These are phyloP conservation scores for Hemistola chrysoprasaria DNA, from an alignment of 2,888 invertebrate species.

Conservation along the genomic window DNA sequence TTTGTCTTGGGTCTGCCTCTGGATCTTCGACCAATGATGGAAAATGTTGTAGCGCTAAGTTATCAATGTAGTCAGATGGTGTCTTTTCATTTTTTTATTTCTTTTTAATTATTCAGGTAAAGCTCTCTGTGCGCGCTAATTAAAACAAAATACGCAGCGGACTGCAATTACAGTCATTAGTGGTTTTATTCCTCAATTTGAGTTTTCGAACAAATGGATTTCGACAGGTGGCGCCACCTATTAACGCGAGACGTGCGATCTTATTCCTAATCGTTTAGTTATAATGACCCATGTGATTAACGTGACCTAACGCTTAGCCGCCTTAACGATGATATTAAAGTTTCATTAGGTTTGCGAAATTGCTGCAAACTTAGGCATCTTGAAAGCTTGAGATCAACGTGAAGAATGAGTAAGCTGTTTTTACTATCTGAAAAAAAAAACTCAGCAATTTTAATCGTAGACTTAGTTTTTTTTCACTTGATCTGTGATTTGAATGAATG, in stretches of 20 bases:
- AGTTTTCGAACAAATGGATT: conserved; percentile 20
- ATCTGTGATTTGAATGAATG: too few relatives aligned
- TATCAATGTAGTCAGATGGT: too few relatives aligned
- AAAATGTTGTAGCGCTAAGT: too few relatives aligned
- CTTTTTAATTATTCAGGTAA: too few relatives aligned
- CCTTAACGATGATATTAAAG: conserved; percentile 7
- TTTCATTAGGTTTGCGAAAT: conserved; percentile 6
- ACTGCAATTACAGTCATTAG: conserved; percentile 12
- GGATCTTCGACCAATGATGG: too few relatives aligned
- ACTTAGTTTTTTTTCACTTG: too few relatives aligned
- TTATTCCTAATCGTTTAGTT: conserved; percentile 13
- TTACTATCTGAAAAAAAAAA: conserved; percentile 58
- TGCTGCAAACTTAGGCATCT: conserved; percentile 15
- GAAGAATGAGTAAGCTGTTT: conserved; percentile 65
- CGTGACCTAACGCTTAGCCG: conserved; percentile 2
- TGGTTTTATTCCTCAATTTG: conserved; percentile 17
- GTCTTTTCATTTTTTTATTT: too few relatives aligned
- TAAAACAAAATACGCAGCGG: conserved; percentile 11
- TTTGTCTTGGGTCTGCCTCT: too few relatives aligned
- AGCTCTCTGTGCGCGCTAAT: conserved; percentile 8
- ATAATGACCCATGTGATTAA: conserved; percentile 3
- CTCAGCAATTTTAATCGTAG: conserved; percentile 1
- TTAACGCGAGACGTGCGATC: conserved; percentile 18
- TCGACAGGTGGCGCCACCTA: conserved; percentile 23
- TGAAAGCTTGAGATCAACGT: conserved; percentile 54